phyloP scores from a whole-genome alignment of 1,140 invertebrate species.

The Zaprionus nigranus region DNA sequence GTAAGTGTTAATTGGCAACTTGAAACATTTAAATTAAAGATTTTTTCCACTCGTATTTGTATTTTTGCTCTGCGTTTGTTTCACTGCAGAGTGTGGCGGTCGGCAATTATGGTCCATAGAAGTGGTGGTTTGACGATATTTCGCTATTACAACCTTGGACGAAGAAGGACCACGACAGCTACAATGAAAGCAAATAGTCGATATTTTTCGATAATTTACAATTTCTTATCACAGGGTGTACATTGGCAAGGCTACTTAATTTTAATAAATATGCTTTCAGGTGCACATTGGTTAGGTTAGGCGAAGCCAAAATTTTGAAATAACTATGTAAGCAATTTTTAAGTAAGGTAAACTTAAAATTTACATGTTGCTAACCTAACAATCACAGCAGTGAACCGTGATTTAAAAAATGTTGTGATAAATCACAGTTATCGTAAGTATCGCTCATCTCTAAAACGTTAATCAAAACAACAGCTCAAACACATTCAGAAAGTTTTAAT shows the following conservation, averaged over 20 bases:
- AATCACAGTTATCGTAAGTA: background rate
- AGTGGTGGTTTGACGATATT: constrained; percentile 23
- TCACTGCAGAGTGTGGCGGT: constrained; percentile 41
- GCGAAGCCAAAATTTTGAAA: background rate
- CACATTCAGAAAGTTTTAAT: background rate
- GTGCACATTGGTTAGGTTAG: background rate
- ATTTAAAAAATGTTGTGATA: background rate
- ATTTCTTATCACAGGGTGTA: constrained; percentile 4
- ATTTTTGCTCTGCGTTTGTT: constrained; percentile 50
- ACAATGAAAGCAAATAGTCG: background rate
- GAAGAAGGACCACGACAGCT: background rate
- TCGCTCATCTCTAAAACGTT: background rate
- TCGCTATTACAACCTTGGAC: constrained; percentile 2
- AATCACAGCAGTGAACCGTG: background rate
- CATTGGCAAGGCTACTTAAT: background rate
- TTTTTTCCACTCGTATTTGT: constrained; percentile 51
- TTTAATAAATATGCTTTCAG: no score
- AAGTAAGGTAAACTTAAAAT: background rate
- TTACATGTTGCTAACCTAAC: constrained; percentile 1
- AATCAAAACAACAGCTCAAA: constrained; percentile 1
- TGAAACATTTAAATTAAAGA: constrained; percentile 62
- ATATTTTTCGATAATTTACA: background rate
- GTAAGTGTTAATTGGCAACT: constrained; percentile 47
- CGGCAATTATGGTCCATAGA: constrained; percentile 33
- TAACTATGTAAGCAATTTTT: background rate